Conservation (phyloP, 2,113 vertebrate species). For the Stigmatopora argus region DNA sequence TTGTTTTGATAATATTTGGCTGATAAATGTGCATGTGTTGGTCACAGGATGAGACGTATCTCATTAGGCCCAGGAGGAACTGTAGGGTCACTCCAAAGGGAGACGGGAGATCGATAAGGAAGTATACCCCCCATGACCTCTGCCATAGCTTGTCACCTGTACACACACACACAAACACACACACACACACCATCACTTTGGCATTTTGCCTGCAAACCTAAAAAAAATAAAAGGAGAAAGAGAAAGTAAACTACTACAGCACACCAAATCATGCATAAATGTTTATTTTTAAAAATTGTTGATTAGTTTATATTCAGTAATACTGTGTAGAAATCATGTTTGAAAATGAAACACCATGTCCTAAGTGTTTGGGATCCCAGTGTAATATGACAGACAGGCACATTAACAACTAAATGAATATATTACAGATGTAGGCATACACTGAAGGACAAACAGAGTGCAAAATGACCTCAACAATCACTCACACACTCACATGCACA, state of each 20-base stretch:
- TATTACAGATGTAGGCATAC: conserved; percentile 62
- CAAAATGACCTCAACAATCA: conserved; percentile 50
- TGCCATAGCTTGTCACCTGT: conserved; percentile 40
- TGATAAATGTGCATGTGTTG: conserved; percentile 20
- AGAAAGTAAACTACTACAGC: not conserved
- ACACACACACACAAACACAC: conserved; percentile 15
- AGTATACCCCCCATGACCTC: conserved; percentile 32
- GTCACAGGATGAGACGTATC: conserved; percentile 38
- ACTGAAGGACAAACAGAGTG: conserved; percentile 59
- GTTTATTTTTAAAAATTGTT: not conserved
- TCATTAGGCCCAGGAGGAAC: conserved; percentile 66
- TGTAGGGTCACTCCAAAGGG: conserved; percentile 63
- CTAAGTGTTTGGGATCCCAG: conserved; percentile 21
- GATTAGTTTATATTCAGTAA: not conserved
- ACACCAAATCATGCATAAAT: not conserved
- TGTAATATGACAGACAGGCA: conserved; percentile 50
- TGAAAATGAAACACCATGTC: conserved; percentile 11
- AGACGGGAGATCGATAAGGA: conserved; percentile 66
- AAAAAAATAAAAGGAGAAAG: not conserved
- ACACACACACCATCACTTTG: conserved; percentile 18
- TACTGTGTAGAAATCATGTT: not conserved
- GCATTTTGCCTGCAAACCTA: not conserved
- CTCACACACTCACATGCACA: conserved; percentile 42
- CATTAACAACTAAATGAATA: conserved; percentile 66
- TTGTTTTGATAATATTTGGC: conserved; percentile 6